These are phyloP conservation scores for Rhagoletis pomonella DNA, from an alignment of 1,140 invertebrate genomes.

Conservation along the genomic window DNA sequence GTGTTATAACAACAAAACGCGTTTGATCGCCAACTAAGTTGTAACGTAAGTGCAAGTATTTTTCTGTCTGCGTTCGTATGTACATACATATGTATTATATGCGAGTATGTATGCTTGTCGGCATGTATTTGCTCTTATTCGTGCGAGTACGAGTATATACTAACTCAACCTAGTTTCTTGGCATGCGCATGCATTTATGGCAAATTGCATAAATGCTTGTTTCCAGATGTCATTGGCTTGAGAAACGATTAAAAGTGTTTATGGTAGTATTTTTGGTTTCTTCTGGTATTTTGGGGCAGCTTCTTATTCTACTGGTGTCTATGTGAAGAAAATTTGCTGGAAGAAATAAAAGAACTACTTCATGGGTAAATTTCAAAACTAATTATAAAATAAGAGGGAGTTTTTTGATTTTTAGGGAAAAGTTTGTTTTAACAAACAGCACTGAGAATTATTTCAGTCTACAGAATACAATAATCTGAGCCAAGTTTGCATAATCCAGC, in stretches of 20 bases:
- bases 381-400: no score
- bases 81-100: not conserved
- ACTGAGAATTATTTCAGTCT: no score
- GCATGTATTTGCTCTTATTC: not conserved
- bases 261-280: not conserved
- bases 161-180: constrained; percentile 48
- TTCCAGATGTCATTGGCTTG: constrained; percentile 51
- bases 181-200: constrained; percentile 38
- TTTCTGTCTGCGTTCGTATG: not conserved
- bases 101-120: not conserved
- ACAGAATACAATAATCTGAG: no score
- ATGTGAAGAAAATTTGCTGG: not conserved
- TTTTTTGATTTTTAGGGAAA: no score
- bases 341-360: not conserved
- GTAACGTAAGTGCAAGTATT: not conserved
- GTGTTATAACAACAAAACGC: not conserved
- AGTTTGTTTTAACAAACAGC: no score
- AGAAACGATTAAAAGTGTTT: not conserved
- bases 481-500: no score
- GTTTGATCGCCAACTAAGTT: not conserved
- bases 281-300: not conserved
- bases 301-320: not conserved
- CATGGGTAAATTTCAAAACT: no score
- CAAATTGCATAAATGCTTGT: constrained; percentile 27
- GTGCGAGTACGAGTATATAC: not conserved